Evolutionary conservation across 2,113 vertebrate species (phyloP).

Genomic region (Gymnocephalus cernua): DNA sequence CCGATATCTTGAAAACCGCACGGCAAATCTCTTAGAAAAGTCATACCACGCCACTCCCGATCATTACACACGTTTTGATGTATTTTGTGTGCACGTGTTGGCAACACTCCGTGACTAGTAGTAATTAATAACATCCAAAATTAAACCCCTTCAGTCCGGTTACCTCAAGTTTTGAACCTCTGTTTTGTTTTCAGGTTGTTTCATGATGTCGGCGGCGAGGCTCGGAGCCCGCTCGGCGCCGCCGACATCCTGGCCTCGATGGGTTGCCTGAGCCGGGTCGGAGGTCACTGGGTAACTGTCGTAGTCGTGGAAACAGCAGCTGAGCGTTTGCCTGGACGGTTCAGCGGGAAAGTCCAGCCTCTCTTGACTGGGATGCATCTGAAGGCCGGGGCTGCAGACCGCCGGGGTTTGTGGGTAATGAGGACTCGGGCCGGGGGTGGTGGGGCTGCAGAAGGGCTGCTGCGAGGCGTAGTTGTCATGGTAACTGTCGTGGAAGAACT

Average conservation of each 20-base stretch:
- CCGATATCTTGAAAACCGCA: no score
- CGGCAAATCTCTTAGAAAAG: no score
- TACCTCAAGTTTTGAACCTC: no score
- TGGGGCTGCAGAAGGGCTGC: conserved; percentile 57
- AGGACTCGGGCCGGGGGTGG: conserved; percentile 64
- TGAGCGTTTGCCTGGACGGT: not conserved
- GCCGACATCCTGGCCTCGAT: not conserved
- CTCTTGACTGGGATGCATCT: conserved; percentile 1
- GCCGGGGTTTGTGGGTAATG: conserved; percentile 61
- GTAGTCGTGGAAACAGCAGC: not conserved
- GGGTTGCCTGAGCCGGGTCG: conserved; percentile 8
- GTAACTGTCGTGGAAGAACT: conserved; percentile 36
- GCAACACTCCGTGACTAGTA: no score
- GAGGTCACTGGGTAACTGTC: not conserved
- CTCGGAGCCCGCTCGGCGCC: not conserved
- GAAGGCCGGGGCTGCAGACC: conserved; percentile 41
- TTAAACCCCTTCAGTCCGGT: no score
- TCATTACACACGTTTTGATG: no score
- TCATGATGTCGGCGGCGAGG: not conserved
- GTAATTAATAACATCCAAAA: no score
- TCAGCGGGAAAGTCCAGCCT: not conserved
- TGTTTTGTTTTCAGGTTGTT: no score
- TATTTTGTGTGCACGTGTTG: no score
- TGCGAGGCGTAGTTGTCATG: conserved; percentile 15
- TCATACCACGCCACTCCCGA: no score